Conservation (phyloP, 2,888 invertebrate genomes). For the Sylvicola fuscatus region DNA sequence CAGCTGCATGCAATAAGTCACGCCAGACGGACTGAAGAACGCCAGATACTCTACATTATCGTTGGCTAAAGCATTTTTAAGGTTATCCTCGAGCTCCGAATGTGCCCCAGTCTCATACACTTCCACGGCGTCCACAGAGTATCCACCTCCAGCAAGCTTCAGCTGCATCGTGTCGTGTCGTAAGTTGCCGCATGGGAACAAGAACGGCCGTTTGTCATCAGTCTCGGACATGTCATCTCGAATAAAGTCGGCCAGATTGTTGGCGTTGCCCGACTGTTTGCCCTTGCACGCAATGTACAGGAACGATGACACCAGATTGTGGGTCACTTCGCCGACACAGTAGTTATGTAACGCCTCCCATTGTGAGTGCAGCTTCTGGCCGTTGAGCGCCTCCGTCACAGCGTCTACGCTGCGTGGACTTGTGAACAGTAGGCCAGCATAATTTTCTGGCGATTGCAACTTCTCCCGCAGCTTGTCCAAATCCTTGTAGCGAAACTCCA, state of each 20-base stretch:
- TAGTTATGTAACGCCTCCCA: constrained; percentile 28
- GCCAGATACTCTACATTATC: constrained; percentile 29
- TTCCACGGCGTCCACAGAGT: constrained; percentile 26
- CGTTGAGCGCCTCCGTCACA: constrained; percentile 19
- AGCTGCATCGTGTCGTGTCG: constrained; percentile 28
- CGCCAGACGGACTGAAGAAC: constrained; percentile 38
- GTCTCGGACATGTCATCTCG: constrained; percentile 26
- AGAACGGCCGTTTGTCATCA: constrained; percentile 22
- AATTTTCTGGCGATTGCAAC: constrained; percentile 24
- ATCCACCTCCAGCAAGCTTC: constrained; percentile 23
- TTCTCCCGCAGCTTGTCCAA: constrained; percentile 23
- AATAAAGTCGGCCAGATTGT: constrained; percentile 28
- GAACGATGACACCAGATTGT: constrained; percentile 23
- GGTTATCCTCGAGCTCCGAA: constrained; percentile 23
- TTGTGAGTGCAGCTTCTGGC: constrained; percentile 18
- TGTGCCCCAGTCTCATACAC: constrained; percentile 33
- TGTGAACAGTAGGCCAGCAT: constrained; percentile 31
- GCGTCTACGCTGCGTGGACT: constrained; percentile 34
- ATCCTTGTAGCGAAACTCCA: constrained; percentile 30
- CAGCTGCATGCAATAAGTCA: constrained; percentile 26
- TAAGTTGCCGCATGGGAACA: constrained; percentile 35
- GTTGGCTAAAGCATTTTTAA: constrained; percentile 21
- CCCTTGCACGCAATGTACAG: constrained; percentile 29
- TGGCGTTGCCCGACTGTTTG: constrained; percentile 32
- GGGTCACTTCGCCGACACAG: constrained; percentile 33